Evolutionary conservation across 2,888 invertebrate genomes (phyloP), one percentile per base, ranked within the genome.

Genomic region (Caenorhabditis sp.): DNA sequence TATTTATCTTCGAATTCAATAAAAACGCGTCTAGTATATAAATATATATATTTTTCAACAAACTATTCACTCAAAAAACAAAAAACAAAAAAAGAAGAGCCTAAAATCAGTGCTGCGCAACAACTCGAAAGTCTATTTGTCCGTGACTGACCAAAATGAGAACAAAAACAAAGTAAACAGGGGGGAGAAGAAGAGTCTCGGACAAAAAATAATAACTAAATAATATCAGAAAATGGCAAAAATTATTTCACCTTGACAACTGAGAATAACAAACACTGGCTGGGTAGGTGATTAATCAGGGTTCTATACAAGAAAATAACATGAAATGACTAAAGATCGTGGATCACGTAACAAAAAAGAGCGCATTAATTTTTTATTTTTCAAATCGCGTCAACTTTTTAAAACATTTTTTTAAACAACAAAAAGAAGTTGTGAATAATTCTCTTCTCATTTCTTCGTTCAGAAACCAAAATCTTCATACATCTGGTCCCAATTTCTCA

Each of bases 241-340:
- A n/a, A n/a, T n/a, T n/a, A n/a, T 43, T 43, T 43, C 43, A 43
- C 43, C 43, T 43, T 43, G 43, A 43, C 43, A 43, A 43, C 43
- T 43, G 43, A 43, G 43, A 43, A 43, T 12, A 43, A 43, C 17
- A 43, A 43, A 43, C 7, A 12, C 14, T 43, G 10, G 5, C 7
- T 36, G 5, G 5, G 10, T 5, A 36, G 43, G 14, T 43, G 14
- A 43, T 43, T 43, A 17, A 43, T 43, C 14, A 43, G 14, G 17
- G 7, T n/a, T n/a, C 31, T 31, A 4, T 31, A 31, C 31, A 31
- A 31, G 10, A 31, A 31, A 4, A n/a, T n/a, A n/a, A n/a, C n/a
- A n/a, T n/a, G n/a, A n/a, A 31, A 31, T 31, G 31, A 31, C 31
- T 31, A 31, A 31, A 31, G 31, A 31, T 31, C 10, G n/a, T n/a